Base-by-base conservation (phyloP, 1,140 invertebrate species). In the Drosophila micromelanica region DNA sequence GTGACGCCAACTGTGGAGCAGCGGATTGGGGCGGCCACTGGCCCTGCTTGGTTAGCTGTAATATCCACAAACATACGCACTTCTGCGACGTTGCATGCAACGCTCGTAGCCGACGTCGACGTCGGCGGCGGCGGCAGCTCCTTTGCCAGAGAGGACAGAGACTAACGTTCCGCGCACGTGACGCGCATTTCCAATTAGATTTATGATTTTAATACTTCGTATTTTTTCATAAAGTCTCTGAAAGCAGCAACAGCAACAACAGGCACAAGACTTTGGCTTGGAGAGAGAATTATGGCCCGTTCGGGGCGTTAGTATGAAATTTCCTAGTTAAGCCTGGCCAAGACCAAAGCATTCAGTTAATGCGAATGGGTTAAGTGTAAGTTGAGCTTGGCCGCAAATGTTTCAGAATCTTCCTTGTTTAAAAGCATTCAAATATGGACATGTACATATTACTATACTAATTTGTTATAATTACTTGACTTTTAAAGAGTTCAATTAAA, bases 181-280 rank as follows among this genome's bases (percentile, higher is more conserved):
- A 86, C 82, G 76, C 78, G 82, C 82, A 86, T 86, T 86, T 82
- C 76, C 82, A 86, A 86, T 86, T 81, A 73, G 82, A 86, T 86
- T 86, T 86, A 86, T 86, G 82, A 86, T 87, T 86, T 86, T 86
- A 86, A 86, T 86, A 86, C 82, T 86, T 86, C 82, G 82, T 86
- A 86, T 86, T 86, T 86, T 86, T 86, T 87, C 82, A 86, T 86
- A 86, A 87, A 78, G 71, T 78, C 73, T 59, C 43, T 72, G 59
- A 65, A 71, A 85, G 63, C 71, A 54, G 30, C 57, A 38, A 32
- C 46, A 49, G 42, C 56, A 30, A n/a, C 37, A 12, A 17, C 27
- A 49, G 49, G 43, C 11, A 43, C 1, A 52, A 65, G 61, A 45
- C 69, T 64, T 65, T 72, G 54, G 46, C 65, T 52, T 15, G 32